Percentiles rank a stretch among this genome's conserved stretches.
Evolutionary conservation across 2,797 vertebrate genomes (phyloP).

Genomic region (Dipus sagitta): DNA sequence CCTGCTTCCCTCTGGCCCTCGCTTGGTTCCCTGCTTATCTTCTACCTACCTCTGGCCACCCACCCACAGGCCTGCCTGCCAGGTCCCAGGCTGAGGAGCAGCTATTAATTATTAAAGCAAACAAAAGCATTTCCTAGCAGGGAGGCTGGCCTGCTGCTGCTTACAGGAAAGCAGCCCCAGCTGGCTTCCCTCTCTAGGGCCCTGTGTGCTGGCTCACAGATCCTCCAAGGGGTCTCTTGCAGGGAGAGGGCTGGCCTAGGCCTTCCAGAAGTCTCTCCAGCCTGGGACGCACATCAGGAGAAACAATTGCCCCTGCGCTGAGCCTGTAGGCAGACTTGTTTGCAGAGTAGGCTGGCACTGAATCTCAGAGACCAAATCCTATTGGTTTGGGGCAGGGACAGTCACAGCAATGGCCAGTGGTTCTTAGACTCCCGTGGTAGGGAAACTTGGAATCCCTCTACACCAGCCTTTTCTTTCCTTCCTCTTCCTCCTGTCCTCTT

Average conservation of each 20-base stretch:
- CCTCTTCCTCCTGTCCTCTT: neutral
- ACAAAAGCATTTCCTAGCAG: conserved; percentile 89
- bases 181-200: conserved; percentile 64
- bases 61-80: conserved; percentile 78
- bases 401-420: neutral
- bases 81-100: conserved; percentile 80
- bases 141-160: conserved; percentile 77
- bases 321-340: neutral
- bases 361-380: conserved; percentile 34
- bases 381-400: neutral
- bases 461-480: neutral
- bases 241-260: neutral
- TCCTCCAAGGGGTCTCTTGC: neutral
- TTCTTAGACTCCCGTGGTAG: neutral
- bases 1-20: neutral
- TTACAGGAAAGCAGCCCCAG: conserved; percentile 84
- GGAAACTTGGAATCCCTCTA: neutral
- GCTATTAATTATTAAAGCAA: conserved; percentile 89
- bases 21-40: conserved; percentile 9
- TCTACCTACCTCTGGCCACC: conserved; percentile 46
- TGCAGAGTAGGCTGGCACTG: neutral
- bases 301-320: neutral
- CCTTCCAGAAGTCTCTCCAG: neutral
- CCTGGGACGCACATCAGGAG: neutral
- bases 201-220: neutral